Conservation (phyloP, 2,888 invertebrate genomes). For the Aelia acuminata region DNA sequence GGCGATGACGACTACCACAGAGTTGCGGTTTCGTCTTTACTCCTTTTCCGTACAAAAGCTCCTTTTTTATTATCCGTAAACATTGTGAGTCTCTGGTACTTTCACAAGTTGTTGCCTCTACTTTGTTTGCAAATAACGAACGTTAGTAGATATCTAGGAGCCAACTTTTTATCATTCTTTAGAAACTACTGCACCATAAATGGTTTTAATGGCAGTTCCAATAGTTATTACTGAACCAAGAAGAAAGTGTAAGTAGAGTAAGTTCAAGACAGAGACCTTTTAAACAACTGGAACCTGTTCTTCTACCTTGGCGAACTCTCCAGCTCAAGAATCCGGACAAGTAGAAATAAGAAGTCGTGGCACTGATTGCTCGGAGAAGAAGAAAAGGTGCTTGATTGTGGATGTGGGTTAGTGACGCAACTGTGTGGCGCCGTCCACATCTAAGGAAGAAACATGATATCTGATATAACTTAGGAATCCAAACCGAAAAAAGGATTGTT, state of each 20-base stretch:
- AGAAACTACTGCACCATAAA: no score
- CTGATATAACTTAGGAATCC: neutral
- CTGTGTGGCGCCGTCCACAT: constrained; percentile 38
- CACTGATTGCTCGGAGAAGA: neutral
- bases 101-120: neutral
- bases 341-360: neutral
- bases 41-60: constrained; percentile 1
- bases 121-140: neutral
- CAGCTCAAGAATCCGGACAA: neutral
- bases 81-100: neutral
- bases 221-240: neutral
- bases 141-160: neutral
- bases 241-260: neutral
- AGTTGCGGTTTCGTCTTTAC: neutral
- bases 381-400: neutral
- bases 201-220: no score
- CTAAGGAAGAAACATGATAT: neutral
- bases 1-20: neutral
- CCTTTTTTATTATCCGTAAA: neutral
- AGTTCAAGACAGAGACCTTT: constrained; percentile 16
- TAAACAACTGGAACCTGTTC: neutral
- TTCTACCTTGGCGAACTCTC: neutral
- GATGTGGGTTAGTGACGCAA: constrained; percentile 48
- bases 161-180: no score
- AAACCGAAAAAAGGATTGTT: neutral